Conservation (phyloP, 2,888 invertebrate genomes). For the Imbricaverruca yamaguchii region DNA sequence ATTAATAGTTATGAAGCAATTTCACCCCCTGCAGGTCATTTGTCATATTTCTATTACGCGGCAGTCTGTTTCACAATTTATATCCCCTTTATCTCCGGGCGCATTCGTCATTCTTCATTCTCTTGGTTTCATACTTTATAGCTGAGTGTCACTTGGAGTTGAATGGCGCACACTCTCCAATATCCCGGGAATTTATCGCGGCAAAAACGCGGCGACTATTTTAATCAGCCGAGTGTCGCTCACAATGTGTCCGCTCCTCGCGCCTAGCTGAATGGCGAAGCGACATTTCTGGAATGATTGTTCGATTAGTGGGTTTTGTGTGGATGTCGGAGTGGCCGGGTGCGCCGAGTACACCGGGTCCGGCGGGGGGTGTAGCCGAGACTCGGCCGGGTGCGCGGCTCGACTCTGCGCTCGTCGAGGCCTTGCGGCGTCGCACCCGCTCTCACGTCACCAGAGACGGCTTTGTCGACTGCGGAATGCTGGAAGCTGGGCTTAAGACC, state of each 20-base stretch:
- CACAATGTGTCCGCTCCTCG: not conserved
- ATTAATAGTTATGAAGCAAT: slow-evolving; percentile 22
- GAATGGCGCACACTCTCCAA: slow-evolving; percentile 16
- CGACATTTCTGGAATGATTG: not conserved
- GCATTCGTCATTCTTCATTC: slow-evolving; percentile 20
- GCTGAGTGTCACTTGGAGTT: slow-evolving; percentile 17
- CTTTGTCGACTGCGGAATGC: too few species aligned
- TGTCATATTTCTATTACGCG: slow-evolving; percentile 20
- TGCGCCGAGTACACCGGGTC: not conserved
- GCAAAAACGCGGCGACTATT: slow-evolving; percentile 11
- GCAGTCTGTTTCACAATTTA: slow-evolving; percentile 13
- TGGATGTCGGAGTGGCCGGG: not conserved
- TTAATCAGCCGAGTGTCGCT: not conserved
- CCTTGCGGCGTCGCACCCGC: too few species aligned
- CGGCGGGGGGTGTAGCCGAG: too few species aligned
- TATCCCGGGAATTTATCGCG: slow-evolving; percentile 12
- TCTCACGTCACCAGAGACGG: too few species aligned
- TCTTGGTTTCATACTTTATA: not conserved
- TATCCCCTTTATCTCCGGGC: slow-evolving; percentile 10
- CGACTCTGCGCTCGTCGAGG: too few species aligned
- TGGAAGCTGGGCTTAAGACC: too few species aligned
- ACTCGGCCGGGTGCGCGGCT: too few species aligned
- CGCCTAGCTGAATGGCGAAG: not conserved
- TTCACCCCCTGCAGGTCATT: slow-evolving; percentile 7
- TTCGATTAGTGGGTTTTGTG: slow-evolving; percentile 12